phyloP scores from a whole-genome alignment of 2,113 vertebrate genomes.

The Benthochromis sp. region DNA sequence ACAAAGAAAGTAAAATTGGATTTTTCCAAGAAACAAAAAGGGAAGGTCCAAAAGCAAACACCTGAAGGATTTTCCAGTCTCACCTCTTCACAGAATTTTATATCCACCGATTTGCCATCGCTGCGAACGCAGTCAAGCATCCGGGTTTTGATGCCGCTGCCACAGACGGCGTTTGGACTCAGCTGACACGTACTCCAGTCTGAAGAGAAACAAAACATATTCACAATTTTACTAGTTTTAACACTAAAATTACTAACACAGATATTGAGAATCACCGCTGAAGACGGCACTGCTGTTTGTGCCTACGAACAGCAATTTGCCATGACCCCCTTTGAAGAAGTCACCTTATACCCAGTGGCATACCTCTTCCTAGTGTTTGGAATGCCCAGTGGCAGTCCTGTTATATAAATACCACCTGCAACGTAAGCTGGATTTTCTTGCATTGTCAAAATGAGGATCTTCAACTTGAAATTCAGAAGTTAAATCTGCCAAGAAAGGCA shows the following conservation, averaged over 20 bases:
- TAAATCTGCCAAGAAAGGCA: background rate
- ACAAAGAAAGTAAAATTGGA: background rate
- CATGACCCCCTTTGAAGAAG: background rate
- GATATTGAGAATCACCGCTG: rapidly evolving
- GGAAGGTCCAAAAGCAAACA: background rate
- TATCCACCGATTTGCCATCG: conserved; percentile 90
- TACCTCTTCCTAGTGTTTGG: background rate
- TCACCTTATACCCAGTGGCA: background rate
- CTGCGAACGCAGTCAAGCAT: conserved; percentile 97
- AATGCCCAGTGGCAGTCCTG: background rate
- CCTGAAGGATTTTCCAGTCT: conserved; percentile 14
- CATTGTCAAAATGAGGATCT: background rate
- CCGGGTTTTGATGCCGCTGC: conserved; percentile 88
- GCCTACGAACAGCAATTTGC: background rate
- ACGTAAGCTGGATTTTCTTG: background rate
- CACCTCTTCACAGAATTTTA: conserved; percentile 91
- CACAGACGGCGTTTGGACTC: conserved; percentile 90
- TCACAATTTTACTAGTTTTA: background rate
- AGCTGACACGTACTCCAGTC: conserved; percentile 99
- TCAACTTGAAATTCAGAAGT: background rate
- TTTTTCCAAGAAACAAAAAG: background rate
- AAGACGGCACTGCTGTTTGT: background rate
- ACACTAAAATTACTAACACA: background rate
- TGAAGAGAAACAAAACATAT: conserved; percentile 33
- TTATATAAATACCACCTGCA: background rate